A percentile compares a stretch with the other conserved stretches of the same genome.
phyloP scores from a whole-genome alignment of 2,113 vertebrate genomes.

The Chloroceryle aenea region DNA sequence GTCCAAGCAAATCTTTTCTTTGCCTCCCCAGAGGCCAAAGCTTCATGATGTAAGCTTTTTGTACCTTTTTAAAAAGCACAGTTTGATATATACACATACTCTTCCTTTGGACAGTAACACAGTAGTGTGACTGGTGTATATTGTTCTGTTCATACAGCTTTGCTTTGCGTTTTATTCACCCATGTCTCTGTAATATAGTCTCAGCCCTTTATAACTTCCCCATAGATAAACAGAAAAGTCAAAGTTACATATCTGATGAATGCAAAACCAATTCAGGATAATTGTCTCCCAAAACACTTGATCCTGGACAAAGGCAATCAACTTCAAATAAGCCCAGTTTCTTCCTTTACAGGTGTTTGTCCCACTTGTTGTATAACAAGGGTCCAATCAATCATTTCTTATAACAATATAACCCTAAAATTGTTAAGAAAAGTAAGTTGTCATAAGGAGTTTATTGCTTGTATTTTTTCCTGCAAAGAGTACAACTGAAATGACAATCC shows the following conservation, averaged over 20 bases:
- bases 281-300: background rate
- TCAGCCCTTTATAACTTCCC: background rate
- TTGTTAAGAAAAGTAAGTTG: background rate
- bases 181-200: background rate
- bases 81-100: background rate
- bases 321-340: background rate
- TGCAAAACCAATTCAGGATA: background rate
- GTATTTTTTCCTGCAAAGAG: background rate
- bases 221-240: background rate
- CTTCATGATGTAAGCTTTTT: background rate
- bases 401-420: background rate
- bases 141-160: background rate
- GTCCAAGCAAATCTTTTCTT: background rate
- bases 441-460: background rate
- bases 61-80: background rate
- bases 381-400: background rate
- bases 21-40: background rate
- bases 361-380: background rate
- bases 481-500: background rate
- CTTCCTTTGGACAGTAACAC: background rate
- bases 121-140: background rate
- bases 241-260: background rate
- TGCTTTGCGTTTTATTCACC: background rate
- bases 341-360: background rate
- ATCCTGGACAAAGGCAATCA: background rate